These are phyloP conservation scores for Diabrotica balteata DNA, from an alignment of 2,888 invertebrate genomes.

Conservation along the genomic window DNA sequence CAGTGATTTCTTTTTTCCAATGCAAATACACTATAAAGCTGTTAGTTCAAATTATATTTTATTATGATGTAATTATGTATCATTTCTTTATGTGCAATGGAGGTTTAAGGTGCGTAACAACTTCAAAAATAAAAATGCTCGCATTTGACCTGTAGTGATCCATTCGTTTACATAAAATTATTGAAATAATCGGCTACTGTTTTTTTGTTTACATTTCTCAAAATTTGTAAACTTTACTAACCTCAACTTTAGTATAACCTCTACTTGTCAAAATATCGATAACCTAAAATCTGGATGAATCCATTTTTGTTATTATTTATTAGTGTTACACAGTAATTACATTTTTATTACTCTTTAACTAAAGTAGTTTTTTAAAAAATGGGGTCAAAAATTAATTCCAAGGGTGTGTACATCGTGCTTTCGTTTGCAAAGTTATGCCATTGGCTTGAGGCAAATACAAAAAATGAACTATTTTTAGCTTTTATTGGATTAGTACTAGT, in stretches of 20 bases:
- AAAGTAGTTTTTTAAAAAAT: conserved; percentile 11
- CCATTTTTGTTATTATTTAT: conserved; percentile 8
- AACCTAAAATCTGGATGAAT: conserved; percentile 47
- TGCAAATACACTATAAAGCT: conserved; percentile 12
- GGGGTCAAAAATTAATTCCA: conserved; percentile 16
- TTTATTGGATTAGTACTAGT: conserved; percentile 1
- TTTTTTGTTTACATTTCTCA: conserved; percentile 59
- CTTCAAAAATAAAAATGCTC: conserved; percentile 29
- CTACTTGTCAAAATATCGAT: conserved; percentile 58
- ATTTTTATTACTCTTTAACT: background rate
- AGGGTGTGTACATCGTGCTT: conserved; percentile 25
- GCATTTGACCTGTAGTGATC: conserved; percentile 26
- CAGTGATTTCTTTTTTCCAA: conserved; percentile 13
- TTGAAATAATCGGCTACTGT: conserved; percentile 9
- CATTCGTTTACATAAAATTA: conserved; percentile 16
- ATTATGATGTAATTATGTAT: conserved; percentile 56
- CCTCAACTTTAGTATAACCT: conserved; percentile 61
- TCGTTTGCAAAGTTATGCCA: background rate
- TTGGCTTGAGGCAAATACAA: conserved; percentile 20
- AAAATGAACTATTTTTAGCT: conserved; percentile 17
- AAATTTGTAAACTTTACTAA: conserved; percentile 56
- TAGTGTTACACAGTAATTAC: conserved; percentile 7
- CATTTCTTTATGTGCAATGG: conserved; percentile 50
- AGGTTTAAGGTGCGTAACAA: conserved; percentile 50
- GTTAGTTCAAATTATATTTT: conserved; percentile 28